Evolutionary conservation across 2,113 vertebrate species (phyloP).

Genomic region (Microcebus murinus): DNA sequence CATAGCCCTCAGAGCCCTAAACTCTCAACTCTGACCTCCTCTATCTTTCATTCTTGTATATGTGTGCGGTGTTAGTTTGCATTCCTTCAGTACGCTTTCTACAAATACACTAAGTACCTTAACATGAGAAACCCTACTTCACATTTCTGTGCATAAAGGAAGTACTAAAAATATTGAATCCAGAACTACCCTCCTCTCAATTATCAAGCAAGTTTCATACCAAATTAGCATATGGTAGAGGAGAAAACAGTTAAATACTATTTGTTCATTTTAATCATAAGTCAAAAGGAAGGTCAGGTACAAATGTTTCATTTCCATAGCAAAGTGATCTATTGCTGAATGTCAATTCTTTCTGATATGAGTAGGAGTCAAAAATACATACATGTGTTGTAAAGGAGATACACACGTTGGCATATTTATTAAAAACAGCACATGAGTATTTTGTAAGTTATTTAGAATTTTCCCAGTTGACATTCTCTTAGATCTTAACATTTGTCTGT

Average conservation of each 20-base stretch:
- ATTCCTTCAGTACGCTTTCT: background rate
- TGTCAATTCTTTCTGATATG: background rate
- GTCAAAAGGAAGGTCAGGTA: background rate
- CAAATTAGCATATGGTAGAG: background rate
- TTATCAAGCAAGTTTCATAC: background rate
- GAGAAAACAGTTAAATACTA: background rate
- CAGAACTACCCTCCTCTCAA: background rate
- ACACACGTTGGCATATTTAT: background rate
- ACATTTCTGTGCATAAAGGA: background rate
- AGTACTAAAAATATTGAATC: background rate
- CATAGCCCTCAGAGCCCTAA: background rate
- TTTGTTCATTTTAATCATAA: background rate
- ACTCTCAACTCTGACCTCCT: background rate
- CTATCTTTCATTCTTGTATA: background rate
- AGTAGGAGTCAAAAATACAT: background rate
- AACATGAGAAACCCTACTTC: background rate
- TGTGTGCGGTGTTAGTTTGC: background rate
- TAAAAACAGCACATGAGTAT: background rate
- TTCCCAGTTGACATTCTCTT: slow-evolving; percentile 10
- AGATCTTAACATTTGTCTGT: background rate
- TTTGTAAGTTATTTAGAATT: background rate
- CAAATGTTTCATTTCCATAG: background rate
- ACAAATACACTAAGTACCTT: background rate
- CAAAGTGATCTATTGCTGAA: background rate
- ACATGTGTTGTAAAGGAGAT: background rate